These are phyloP conservation scores for Excalfactoria chinensis DNA, from an alignment of 2,113 vertebrate species.

Conservation along the genomic window DNA sequence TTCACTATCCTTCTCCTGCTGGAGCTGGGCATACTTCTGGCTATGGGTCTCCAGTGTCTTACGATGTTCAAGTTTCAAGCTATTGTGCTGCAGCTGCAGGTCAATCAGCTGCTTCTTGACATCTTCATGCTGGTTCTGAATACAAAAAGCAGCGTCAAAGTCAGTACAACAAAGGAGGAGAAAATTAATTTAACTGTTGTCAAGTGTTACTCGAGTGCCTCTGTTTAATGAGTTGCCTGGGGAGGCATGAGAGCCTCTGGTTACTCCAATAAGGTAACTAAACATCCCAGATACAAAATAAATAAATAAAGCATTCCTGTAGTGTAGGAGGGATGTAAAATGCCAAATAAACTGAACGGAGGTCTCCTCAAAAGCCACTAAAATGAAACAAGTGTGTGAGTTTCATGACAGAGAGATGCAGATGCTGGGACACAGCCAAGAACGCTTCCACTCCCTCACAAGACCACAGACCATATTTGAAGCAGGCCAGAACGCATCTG, in stretches of 20 bases:
- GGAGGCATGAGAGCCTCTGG: neutral
- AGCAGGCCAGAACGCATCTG: neutral
- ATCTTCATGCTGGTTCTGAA: slow-evolving; percentile 78
- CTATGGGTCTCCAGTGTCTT: slow-evolving; percentile 61
- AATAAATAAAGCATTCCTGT: neutral
- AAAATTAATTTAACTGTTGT: neutral
- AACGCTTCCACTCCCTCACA: neutral
- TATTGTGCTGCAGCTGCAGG: slow-evolving; percentile 77
- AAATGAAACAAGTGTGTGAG: neutral
- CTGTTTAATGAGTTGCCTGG: neutral
- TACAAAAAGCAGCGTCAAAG: rapidly evolving
- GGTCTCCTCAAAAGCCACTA: neutral
- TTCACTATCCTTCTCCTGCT: slow-evolving; percentile 69
- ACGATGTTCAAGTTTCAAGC: slow-evolving; percentile 71
- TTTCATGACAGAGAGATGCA: neutral
- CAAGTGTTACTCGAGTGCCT: neutral
- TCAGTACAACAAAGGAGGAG: neutral
- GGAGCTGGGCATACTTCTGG: slow-evolving; percentile 66
- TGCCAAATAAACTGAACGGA: neutral
- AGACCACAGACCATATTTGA: neutral
- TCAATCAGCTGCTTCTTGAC: slow-evolving; percentile 77
- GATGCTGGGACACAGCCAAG: neutral
- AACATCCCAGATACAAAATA: neutral
- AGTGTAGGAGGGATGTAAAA: neutral
- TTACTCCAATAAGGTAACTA: neutral